Base-by-base conservation (phyloP, 2,888 invertebrate genomes). In the Macropis europaea region DNA sequence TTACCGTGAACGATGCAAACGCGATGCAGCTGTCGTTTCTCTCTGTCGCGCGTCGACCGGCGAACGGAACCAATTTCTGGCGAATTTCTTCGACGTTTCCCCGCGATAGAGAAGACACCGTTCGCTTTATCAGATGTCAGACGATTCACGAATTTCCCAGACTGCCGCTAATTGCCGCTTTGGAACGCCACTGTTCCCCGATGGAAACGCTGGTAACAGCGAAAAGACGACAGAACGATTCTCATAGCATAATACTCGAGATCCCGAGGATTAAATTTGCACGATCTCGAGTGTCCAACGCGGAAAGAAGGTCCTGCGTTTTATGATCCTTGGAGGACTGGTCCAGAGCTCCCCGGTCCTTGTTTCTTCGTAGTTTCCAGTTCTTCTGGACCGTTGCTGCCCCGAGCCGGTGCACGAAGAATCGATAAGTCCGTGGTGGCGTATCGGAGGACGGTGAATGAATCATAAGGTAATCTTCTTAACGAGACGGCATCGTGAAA, bases 1-100 rank as follows among this genome's bases (percentile, higher is more conserved):
- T 53, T 24, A 34, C 19, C 9, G 17, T 1, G 15, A 50, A 13
- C n/a, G 2, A 28, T 3, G 34, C 3, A 50, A 30, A 40, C 22
- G 28, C 60, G 64, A 69, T 28, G 15, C 54, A 57, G 30, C 9
- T 43, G 43, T 57, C 22, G 9, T 5, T 64, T 53, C 43, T 30
- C 47, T 56, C n/a, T 17, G 19, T 13, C 38, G 11, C 7, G 3
- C 11, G 1, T n/a, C 48, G 22, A 17, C 7, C 4, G 6, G 61
- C n/a, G 24, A 24, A 7, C 3, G 5, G 13, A 24, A 19, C 40
- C 40, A 42, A 30, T 34, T 56, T 32, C n/a, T 13, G 5, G 1
- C 30, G 24, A 6, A 19, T 11, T n/a, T 40, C 19, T 28, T 3
- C 9, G 2, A 0, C 15, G 4, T 1, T 5, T 2, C 22, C 5